Conservation (phyloP, 2,113 vertebrate genomes). For the Chelonoidis abingdonii region DNA sequence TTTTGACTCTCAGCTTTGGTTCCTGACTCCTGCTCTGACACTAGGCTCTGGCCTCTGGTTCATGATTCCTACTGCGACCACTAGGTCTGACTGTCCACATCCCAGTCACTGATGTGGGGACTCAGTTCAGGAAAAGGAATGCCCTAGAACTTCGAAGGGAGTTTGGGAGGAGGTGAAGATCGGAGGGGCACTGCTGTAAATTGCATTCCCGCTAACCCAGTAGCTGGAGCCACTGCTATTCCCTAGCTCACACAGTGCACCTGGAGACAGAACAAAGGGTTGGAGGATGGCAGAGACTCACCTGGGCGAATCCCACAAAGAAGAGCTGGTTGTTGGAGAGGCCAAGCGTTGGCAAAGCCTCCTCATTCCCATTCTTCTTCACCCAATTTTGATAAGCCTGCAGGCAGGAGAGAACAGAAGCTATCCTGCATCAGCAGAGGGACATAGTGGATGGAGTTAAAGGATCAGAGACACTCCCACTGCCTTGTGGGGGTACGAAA, state of each 20-base stretch:
- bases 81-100: not conserved
- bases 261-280: not conserved
- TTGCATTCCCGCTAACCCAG: not conserved
- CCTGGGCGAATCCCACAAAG: constrained; percentile 97
- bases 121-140: not conserved
- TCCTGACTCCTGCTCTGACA: not conserved
- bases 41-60: not conserved
- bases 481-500: not conserved
- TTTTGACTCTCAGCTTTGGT: not conserved
- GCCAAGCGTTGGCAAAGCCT: constrained; percentile 86
- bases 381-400: constrained; percentile 98
- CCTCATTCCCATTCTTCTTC: constrained; percentile 89
- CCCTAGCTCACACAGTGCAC: not conserved
- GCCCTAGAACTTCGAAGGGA: not conserved
- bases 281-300: constrained; percentile 62
- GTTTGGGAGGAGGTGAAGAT: not conserved
- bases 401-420: not conserved
- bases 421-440: not conserved
- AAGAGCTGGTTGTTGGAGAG: constrained; percentile 97
- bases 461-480: not conserved
- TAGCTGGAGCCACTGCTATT: not conserved
- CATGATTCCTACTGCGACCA: not conserved
- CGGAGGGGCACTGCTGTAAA: not conserved
- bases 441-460: too few species aligned
- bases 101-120: not conserved